Conservation (phyloP, 64 coral and sea anemone genomes). For the Pocillopora verrucosa region DNA sequence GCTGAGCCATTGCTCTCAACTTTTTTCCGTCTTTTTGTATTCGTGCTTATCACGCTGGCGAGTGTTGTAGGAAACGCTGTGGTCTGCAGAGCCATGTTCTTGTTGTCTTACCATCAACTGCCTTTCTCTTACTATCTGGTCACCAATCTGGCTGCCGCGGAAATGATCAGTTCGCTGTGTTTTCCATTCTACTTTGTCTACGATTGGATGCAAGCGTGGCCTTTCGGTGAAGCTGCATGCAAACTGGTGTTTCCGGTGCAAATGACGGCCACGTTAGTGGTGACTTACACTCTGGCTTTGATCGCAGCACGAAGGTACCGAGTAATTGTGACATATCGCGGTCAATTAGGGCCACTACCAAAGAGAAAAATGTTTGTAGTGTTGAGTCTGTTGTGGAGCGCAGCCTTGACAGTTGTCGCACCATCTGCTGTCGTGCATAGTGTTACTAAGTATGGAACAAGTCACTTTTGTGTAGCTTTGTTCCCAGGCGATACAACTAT, state of each 20-base stretch:
- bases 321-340: background rate
- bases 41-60: background rate
- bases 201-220: background rate
- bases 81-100: background rate
- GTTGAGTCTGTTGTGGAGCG: background rate
- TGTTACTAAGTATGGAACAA: too few relatives aligned
- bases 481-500: background rate
- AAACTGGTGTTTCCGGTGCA: background rate
- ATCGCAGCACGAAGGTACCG: background rate
- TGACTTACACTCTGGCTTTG: background rate
- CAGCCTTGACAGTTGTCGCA: background rate
- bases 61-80: background rate
- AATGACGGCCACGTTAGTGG: constrained; percentile 4
- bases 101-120: background rate
- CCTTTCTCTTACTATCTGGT: constrained; percentile 2
- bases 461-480: background rate
- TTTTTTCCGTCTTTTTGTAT: background rate
- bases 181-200: background rate
- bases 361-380: background rate
- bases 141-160: background rate
- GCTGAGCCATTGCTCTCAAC: background rate
- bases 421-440: background rate
- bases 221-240: constrained; percentile 5
- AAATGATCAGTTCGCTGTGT: constrained; percentile 5
- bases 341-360: background rate